Percentiles rank a stretch among this genome's conserved stretches.
Evolutionary conservation across 2,113 vertebrate species (phyloP).

Genomic region (Sapayoa aenigma): DNA sequence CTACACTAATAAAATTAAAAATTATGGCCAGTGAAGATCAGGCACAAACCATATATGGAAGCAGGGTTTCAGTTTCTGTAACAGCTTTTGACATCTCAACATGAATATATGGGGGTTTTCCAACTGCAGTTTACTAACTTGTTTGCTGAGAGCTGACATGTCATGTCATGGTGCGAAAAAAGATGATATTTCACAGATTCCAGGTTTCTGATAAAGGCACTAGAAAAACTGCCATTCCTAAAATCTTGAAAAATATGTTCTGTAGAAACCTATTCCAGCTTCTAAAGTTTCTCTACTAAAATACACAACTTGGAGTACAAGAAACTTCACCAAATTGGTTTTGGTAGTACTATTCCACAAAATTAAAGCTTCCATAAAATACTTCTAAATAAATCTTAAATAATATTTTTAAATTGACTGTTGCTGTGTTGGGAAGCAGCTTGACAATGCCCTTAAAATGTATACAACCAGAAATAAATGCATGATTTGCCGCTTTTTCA

Average conservation of each 20-base stretch:
- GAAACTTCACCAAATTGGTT: neutral
- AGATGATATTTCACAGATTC: neutral
- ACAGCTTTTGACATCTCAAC: neutral
- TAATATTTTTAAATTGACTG: neutral
- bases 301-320: neutral
- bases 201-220: neutral
- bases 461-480: neutral
- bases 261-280: neutral
- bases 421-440: neutral
- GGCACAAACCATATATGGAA: neutral
- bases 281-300: neutral
- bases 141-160: neutral
- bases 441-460: neutral
- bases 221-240: neutral
- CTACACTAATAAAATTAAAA: neutral
- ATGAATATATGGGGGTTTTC: neutral
- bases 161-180: neutral
- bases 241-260: neutral
- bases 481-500: neutral
- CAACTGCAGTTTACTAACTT: neutral
- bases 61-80: neutral
- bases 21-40: neutral
- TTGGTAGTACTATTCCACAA: neutral
- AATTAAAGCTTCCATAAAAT: neutral
- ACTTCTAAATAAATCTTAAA: neutral